Evolutionary conservation across 2,113 vertebrate species (phyloP).

Genomic region (Sapayoa aenigma): DNA sequence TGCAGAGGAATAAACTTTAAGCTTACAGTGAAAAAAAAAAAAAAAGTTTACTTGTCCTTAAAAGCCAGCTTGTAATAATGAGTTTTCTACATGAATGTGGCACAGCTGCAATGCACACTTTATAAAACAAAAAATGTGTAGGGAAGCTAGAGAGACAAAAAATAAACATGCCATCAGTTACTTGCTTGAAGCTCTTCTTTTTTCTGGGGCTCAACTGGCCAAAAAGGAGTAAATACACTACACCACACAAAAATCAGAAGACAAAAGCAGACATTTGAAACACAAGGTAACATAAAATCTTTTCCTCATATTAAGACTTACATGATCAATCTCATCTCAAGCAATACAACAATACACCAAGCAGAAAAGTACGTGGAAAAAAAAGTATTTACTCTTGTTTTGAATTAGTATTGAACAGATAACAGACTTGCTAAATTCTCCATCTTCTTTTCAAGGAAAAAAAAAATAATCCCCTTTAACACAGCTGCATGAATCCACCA

Average conservation of each 20-base stretch:
- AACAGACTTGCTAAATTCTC: neutral
- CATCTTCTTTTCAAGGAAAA: neutral
- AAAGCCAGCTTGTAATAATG: constrained; percentile 66
- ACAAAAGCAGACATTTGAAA: constrained; percentile 84
- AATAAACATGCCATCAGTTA: constrained; percentile 92
- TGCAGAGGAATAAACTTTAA: constrained; percentile 15
- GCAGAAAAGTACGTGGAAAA: neutral
- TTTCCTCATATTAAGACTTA: constrained; percentile 46
- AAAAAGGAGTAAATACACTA: constrained; percentile 94
- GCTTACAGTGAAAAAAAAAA: constrained; percentile 4
- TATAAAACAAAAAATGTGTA: constrained; percentile 75
- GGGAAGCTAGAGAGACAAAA: constrained; percentile 77
- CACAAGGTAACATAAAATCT: constrained; percentile 66
- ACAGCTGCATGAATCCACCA: neutral
- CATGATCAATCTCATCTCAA: constrained; percentile 32
- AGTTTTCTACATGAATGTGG: constrained; percentile 75
- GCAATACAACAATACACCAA: neutral
- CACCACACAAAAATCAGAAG: constrained; percentile 76
- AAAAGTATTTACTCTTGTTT: neutral
- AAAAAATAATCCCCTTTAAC: neutral
- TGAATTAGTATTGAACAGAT: neutral
- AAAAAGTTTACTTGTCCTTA: constrained; percentile 67
- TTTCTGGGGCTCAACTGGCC: constrained; percentile 93
- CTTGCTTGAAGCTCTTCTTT: constrained; percentile 98
- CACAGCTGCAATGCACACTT: constrained; percentile 71